Evolutionary conservation across 2,113 vertebrate genomes (phyloP).

Genomic region (Empidonax traillii): DNA sequence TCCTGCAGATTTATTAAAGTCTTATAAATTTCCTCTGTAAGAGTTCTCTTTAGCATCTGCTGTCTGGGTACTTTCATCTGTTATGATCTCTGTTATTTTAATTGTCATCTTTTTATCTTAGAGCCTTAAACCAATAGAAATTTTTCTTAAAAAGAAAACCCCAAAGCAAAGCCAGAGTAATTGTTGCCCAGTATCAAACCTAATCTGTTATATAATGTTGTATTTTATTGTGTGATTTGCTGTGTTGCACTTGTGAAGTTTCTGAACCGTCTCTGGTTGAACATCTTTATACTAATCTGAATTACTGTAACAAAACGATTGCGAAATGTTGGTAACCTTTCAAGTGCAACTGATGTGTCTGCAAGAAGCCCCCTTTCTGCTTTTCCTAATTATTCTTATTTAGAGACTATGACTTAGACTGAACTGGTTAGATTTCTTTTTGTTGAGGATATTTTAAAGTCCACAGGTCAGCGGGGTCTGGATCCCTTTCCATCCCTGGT

Average conservation of each 20-base stretch:
- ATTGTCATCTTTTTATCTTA: neutral
- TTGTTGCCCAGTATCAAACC: neutral
- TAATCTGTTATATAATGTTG: neutral
- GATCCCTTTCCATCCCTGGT: neutral
- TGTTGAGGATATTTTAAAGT: neutral
- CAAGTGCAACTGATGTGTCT: neutral
- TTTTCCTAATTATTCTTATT: neutral
- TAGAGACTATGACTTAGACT: neutral
- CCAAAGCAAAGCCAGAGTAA: neutral
- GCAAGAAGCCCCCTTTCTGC: neutral
- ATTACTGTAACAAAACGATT: neutral
- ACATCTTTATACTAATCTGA: neutral
- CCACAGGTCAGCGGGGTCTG: accelerated
- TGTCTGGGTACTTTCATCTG: neutral
- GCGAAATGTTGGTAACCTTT: neutral
- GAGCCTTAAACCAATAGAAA: neutral
- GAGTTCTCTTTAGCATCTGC: neutral
- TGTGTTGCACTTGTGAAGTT: neutral
- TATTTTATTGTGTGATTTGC: neutral
- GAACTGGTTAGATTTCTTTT: neutral
- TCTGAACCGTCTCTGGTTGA: neutral
- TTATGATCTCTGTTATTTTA: neutral
- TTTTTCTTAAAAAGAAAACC: neutral
- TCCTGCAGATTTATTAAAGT: neutral
- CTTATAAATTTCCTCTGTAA: neutral